Base-by-base conservation (phyloP, 2,888 invertebrate genomes). In the Drosophila sordidula region DNA sequence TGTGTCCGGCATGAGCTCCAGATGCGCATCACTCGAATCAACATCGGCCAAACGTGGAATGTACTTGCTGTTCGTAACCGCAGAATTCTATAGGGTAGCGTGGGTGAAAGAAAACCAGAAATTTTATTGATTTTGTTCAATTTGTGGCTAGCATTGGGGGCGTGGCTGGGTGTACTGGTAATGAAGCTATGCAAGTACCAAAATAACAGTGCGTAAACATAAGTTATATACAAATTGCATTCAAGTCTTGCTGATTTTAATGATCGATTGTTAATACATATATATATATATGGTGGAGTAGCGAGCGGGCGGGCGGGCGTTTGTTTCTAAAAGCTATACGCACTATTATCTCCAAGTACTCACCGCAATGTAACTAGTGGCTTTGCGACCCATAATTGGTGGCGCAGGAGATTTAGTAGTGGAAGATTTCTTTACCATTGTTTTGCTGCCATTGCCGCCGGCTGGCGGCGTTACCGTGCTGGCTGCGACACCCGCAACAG, bases 341-440 rank as follows among this genome's bases (percentile, higher is more conserved):
- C 86, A 89, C 86, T 89, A 89, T 89, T 88, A 83, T 86, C 70
- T 56, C 61, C 62, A 67, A 75, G 80, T 89, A 88, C 90, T 87
- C 91, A 94, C 95, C 91, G 94, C 94, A 87, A 94, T 94, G 86
- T 94, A 95, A 57, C 94, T 94, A 75, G 94, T 94, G 58, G 94
- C 94, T 90, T 94, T 94, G 79, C 94, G 92, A 90, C 94, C 95
- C 75, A 93, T 89, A 78, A 80, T 93, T 66, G 94, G 94, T 72
- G 94, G 93, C 63, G 91, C 93, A 77, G 91, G 90, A 69, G 92
- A 92, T 81, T 85, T 85, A 89, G 85, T 75, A 87, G 85, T 85
- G 50, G 82, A 82, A 89, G 82, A 91, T 93, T 90, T 92, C 89
- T 70, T 90, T 89, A 89, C 87, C 79, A 84, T 87, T 74, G 78